Evolutionary conservation across 2,113 vertebrate genomes (phyloP), one percentile per base, ranked within the genome.

Genomic region (Echinops telfairi): DNA sequence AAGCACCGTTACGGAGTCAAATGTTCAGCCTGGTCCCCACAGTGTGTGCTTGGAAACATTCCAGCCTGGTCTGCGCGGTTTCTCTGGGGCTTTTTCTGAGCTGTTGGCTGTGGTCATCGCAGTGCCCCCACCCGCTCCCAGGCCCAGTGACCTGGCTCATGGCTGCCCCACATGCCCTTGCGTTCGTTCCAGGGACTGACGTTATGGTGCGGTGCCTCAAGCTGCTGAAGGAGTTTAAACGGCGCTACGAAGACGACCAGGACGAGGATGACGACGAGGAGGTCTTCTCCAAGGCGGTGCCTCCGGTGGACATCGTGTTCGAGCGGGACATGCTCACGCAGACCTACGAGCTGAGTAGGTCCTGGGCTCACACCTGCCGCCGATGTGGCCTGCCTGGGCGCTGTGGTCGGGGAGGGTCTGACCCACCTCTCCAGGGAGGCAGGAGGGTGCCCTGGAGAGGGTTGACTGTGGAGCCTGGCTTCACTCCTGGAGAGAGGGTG

Each of bases 301-400:
- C 98, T 15, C 96, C 97, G 0, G 98, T 98, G 91, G 98, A 99
- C 58, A 98, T 98, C 7, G 97, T 99, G 92, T 98, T 98, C 15
- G 99, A 99, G 97, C 98, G 97, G 22, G 99, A 99, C 82, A 95
- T 99, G 93, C 97, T 99, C 75, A 98, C 98, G 0, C 99, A 99
- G 97, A 99, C 99, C 60, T 99, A 99, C n/a, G 98, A 99, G 43
- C 98, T 99, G 78, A 98, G 99, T 99, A 97, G 60, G 99, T 98
- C 79, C 68, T 22, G 0, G 19, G 19, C 1, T 31, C 53, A 19
- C 22, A 1, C 5, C 16, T 1, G 19, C 88, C 16, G 6, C 12
- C 1, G 0, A 7, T 23, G 62, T n/a, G 0, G 4, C 6, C 23
- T 10, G 57, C 38, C 60, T 12, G 17, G 38, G n/a, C 10, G 0